Base-by-base conservation (phyloP, 2,113 vertebrate genomes). In the Pygoscelis antarcticus region DNA sequence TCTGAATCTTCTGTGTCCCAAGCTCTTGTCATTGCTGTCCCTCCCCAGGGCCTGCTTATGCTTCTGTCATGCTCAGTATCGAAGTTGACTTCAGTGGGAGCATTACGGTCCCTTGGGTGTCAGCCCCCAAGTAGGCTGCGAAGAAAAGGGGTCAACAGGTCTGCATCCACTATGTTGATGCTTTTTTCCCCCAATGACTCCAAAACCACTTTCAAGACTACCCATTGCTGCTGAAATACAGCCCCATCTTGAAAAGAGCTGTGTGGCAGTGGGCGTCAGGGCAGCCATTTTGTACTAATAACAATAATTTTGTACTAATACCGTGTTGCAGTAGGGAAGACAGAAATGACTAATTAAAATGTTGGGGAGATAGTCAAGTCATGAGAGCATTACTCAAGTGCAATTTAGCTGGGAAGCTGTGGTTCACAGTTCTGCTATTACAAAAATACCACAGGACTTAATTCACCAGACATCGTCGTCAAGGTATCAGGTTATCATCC, bases 261-360 rank as follows among this genome's bases (percentile, higher is more conserved):
- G 18, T 36, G 46, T 77, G 86, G 38, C 66, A 49, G 87, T 64
- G 81, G 61, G 72, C 70, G 78, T 85, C 66, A 38, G 10, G 60
- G 80, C 85, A 93, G 52, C 52, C 87, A 95, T 96, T 92, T 89
- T 80, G 66, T 90, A 83, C 69, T 78, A 90, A 81, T 92, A 88
- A 82, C 72, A 81, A 57, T 83, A 92, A 96, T 95, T 93, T 87
- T 70, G 70, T 85, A 74, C 68, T 88, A 92, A 77, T 76, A 64
- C 66, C 1, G 1, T 74, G 69, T 75, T 2, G 0, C 27, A 3
- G 83, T 29, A 81, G 58, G 76, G 71, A 94, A 94, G 93, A 57
- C 87, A 97, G 87, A 95, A 96, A 90, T 96, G 87, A 95, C 90
- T 96, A 97, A 97, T 95, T 95, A 96, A 96, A 95, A 95, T 57